phyloP scores from a whole-genome alignment of 2,113 vertebrate species.

The Sturnus vulgaris region DNA sequence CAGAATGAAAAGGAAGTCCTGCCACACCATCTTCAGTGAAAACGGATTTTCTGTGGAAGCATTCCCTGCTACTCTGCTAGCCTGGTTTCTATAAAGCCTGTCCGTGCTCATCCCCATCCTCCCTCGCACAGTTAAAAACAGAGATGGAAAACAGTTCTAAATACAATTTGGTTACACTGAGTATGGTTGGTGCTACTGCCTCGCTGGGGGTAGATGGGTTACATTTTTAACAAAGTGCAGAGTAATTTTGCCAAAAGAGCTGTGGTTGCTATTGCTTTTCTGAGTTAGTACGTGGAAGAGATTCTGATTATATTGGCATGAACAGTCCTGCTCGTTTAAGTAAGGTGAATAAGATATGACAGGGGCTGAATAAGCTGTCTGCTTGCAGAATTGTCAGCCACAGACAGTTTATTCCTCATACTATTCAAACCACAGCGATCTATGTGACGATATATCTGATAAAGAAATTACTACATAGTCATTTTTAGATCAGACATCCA shows the following conservation, averaged over 20 bases:
- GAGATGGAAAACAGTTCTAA: not conserved
- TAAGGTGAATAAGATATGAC: constrained; percentile 3
- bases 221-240: not conserved
- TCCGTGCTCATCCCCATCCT: not conserved
- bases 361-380: not conserved
- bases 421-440: not conserved
- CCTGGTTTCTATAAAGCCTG: not conserved
- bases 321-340: not conserved
- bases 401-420: not conserved
- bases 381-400: not conserved
- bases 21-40: not conserved
- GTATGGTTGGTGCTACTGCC: not conserved
- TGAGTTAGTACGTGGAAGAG: not conserved
- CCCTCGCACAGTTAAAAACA: not conserved
- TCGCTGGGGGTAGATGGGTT: rapidly evolving
- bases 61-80: not conserved
- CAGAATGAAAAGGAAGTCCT: not conserved
- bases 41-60: not conserved
- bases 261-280: not conserved
- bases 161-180: not conserved
- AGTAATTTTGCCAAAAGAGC: not conserved
- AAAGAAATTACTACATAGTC: not conserved
- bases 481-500: not conserved
- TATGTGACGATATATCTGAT: constrained; percentile 4
- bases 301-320: not conserved